These are phyloP conservation scores for Phorcus lineatus DNA, from an alignment of 2,888 invertebrate species.

Conservation along the genomic window DNA sequence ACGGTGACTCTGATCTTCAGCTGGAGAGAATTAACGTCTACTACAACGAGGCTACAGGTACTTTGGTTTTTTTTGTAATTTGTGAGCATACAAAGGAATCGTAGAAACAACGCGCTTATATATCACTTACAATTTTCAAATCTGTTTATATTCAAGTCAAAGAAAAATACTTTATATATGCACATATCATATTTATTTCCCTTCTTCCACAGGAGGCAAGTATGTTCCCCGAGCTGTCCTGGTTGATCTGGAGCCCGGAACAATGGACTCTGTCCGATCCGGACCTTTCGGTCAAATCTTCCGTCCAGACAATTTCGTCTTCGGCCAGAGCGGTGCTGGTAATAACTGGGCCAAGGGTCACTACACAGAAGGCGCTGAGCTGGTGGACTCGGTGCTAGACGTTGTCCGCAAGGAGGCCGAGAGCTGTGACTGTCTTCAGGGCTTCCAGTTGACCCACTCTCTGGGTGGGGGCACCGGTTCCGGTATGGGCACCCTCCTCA, in stretches of 20 bases:
- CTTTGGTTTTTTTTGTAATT: too few relatives aligned
- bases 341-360: conserved; percentile 72
- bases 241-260: conserved; percentile 94
- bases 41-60: conserved; percentile 86
- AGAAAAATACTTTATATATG: too few relatives aligned
- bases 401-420: conserved; percentile 73
- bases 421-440: conserved; percentile 73
- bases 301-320: conserved; percentile 96
- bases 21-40: conserved; percentile 83
- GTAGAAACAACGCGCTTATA: too few relatives aligned
- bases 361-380: conserved; percentile 73
- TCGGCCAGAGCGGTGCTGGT: conserved; percentile 76
- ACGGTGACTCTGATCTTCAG: conserved; percentile 65
- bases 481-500: conserved; percentile 91
- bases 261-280: conserved; percentile 95
- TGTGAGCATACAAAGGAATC: too few relatives aligned
- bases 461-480: conserved; percentile 92
- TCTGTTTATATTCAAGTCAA: too few relatives aligned
- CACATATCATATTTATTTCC: too few relatives aligned
- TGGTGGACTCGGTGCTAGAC: conserved; percentile 74
- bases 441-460: conserved; percentile 78
- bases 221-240: conserved; percentile 94
- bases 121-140: too few relatives aligned
- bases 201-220: conserved; percentile 80
- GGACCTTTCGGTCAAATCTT: conserved; percentile 94